A percentile compares a stretch with the other conserved stretches of the same genome.
phyloP scores from a whole-genome alignment of 2,113 vertebrate genomes.

The Ursus arctos region DNA sequence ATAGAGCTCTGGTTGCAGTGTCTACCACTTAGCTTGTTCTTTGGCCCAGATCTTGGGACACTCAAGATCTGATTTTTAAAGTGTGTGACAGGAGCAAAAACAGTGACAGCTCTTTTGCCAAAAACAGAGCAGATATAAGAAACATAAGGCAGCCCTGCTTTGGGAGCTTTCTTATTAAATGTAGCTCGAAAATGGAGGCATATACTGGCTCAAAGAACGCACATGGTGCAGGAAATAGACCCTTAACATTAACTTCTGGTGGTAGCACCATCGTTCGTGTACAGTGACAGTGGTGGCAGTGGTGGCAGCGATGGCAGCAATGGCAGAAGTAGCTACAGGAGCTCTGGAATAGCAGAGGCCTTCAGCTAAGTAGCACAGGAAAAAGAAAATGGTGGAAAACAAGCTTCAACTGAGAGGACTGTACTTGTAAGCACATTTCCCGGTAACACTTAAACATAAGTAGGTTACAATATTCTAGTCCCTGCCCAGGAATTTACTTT shows the following conservation, averaged over 20 bases:
- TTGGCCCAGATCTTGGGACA: slow-evolving; percentile 18
- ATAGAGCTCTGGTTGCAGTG: neutral
- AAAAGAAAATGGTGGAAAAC: neutral
- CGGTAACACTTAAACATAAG: slow-evolving; percentile 7
- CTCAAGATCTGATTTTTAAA: slow-evolving; percentile 12
- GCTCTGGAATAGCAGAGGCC: neutral
- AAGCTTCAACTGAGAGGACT: neutral
- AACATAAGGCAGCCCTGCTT: neutral
- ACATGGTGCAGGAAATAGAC: neutral
- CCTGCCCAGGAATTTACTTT: neutral
- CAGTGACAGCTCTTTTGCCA: neutral
- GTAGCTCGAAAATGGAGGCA: neutral
- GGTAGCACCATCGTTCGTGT: neutral
- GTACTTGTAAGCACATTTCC: slow-evolving; percentile 7
- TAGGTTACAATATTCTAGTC: neutral
- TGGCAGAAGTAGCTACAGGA: neutral
- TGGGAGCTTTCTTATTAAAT: neutral
- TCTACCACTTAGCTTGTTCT: slow-evolving; percentile 10
- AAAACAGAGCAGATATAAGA: neutral
- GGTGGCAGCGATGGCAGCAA: neutral
- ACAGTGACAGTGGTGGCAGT: neutral
- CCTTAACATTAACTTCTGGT: neutral
- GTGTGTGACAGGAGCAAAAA: neutral
- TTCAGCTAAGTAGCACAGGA: neutral
- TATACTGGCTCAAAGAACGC: neutral